Evolutionary conservation across 2,113 vertebrate genomes (phyloP).

Genomic region (Dolichallabes microphthalmus): DNA sequence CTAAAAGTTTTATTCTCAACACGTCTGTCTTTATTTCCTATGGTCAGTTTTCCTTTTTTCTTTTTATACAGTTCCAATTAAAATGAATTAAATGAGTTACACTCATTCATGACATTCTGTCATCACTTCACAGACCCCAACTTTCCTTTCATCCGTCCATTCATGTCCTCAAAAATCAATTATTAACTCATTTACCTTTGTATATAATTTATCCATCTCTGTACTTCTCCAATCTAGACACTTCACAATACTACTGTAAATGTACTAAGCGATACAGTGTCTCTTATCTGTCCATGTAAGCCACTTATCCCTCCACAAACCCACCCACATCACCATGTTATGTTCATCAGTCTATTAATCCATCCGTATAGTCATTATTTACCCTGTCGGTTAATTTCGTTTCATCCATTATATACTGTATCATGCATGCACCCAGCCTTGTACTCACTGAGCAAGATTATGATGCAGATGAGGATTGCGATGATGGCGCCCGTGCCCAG

Average conservation of each 20-base stretch:
- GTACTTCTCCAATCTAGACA: background rate
- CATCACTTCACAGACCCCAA: background rate
- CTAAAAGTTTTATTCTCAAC: background rate
- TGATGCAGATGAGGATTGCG: slow-evolving; percentile 92
- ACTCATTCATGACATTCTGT: background rate
- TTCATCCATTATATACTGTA: background rate
- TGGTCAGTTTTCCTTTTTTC: background rate
- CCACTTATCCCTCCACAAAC: background rate
- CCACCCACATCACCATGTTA: background rate
- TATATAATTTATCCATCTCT: background rate
- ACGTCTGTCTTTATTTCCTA: background rate
- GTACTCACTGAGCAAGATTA: slow-evolving; percentile 88
- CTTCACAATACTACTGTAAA: background rate
- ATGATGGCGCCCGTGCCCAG: slow-evolving; percentile 95
- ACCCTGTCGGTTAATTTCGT: too few relatives aligned
- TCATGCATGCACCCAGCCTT: background rate
- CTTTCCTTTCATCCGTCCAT: background rate
- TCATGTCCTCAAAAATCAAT: background rate
- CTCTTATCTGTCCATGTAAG: background rate
- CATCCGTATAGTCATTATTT: background rate
- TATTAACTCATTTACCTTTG: background rate
- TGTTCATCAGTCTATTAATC: background rate
- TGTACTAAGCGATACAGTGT: too few relatives aligned
- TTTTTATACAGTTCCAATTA: background rate
- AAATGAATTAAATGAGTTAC: background rate